Evolutionary conservation across 2,888 invertebrate genomes (phyloP).

Genomic region (Xanthorhoe designata): DNA sequence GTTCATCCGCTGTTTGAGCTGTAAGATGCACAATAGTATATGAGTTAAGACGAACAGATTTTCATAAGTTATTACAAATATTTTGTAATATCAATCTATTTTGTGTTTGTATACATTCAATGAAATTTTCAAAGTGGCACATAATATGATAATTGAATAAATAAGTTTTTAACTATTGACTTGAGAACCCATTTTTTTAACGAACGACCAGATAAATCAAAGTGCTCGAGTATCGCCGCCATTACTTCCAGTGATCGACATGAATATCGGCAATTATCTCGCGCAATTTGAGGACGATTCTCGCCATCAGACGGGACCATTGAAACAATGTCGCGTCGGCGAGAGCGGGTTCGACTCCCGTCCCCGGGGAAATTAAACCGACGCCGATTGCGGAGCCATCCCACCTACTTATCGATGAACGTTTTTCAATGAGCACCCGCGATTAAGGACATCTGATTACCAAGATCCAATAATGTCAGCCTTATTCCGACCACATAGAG

Average conservation of each 20-base stretch:
- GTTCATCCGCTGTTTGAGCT: no score
- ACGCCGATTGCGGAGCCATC: constrained; percentile 44
- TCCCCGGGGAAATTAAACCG: constrained; percentile 60
- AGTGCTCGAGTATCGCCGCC: neutral
- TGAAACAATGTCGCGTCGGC: constrained; percentile 43
- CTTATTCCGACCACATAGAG: constrained; percentile 6
- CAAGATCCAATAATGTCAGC: constrained; percentile 9
- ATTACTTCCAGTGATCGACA: neutral
- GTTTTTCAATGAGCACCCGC: constrained; percentile 40
- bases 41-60: no score
- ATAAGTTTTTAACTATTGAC: no score
- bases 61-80: no score
- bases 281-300: constrained; percentile 27
- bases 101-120: no score
- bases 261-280: constrained; percentile 6
- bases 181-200: neutral
- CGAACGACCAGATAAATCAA: neutral
- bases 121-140: no score
- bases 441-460: constrained; percentile 30
- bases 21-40: no score
- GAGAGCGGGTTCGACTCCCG: constrained; percentile 50
- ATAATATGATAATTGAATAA: no score
- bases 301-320: constrained; percentile 41
- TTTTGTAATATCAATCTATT: no score
- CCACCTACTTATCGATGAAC: constrained; percentile 51